Conservation (phyloP, 2,888 invertebrate species). For the Camptogramma bilineatum region DNA sequence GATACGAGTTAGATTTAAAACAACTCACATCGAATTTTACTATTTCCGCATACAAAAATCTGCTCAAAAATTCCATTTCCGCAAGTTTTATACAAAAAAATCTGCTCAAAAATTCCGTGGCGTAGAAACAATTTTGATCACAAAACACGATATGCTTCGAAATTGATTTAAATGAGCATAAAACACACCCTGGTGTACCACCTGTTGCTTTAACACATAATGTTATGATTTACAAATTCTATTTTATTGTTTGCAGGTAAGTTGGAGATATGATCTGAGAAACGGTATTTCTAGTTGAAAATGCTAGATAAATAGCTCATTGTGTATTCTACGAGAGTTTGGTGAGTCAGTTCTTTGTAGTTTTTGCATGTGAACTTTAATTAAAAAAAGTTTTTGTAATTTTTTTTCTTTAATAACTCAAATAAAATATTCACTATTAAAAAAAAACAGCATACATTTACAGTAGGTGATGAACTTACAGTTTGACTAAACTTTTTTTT, state of each 20-base stretch:
- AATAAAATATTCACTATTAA: too few species aligned
- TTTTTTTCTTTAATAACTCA: too few species aligned
- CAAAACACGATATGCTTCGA: background rate
- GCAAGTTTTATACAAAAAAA: too few species aligned
- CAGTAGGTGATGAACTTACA: too few species aligned
- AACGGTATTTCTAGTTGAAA: conserved; percentile 47
- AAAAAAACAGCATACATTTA: too few species aligned
- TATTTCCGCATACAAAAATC: too few species aligned
- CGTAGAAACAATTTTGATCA: background rate
- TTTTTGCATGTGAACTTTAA: conserved; percentile 32
- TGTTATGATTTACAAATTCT: conserved; percentile 34
- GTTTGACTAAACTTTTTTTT: too few species aligned
- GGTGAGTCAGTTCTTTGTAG: conserved; percentile 36
- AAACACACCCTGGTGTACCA: conserved; percentile 5
- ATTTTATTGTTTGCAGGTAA: conserved; percentile 58
- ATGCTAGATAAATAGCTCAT: conserved; percentile 32
- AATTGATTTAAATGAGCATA: background rate
- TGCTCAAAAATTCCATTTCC: too few species aligned
- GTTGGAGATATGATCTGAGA: conserved; percentile 50
- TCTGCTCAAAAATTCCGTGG: too few species aligned
- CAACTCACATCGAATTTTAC: too few species aligned
- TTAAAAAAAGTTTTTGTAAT: background rate
- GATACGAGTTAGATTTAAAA: too few species aligned
- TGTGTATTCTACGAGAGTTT: conserved; percentile 39
- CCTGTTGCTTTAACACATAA: conserved; percentile 9